Conservation (phyloP, 2,888 invertebrate genomes). For the Ceratothoa steindachneri region DNA sequence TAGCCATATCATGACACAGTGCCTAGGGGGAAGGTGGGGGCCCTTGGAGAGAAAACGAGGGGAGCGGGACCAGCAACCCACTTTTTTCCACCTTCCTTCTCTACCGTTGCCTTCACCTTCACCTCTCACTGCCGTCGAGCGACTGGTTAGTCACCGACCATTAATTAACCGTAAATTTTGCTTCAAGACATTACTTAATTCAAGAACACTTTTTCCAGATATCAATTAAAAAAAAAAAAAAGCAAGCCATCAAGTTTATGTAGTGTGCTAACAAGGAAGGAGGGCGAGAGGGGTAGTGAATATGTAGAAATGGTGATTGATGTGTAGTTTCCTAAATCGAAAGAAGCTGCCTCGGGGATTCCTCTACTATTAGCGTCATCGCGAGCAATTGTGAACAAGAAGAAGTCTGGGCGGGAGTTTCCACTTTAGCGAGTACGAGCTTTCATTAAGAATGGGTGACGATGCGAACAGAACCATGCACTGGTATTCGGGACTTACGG, state of each 20-base stretch:
- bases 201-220: conserved; percentile 41
- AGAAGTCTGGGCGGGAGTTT: no score
- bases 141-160: not conserved
- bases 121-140: not conserved
- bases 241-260: not conserved
- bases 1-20: no score
- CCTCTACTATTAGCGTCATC: no score
- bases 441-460: no score
- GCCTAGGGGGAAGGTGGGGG: not conserved
- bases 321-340: no score
- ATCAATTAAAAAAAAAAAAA: conserved; percentile 31
- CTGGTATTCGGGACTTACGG: no score
- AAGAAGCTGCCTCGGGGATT: no score
- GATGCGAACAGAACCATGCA: no score
- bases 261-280: not conserved
- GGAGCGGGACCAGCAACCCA: not conserved
- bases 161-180: not conserved
- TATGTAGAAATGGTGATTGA: no score
- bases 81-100: not conserved
- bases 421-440: no score
- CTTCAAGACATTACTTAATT: not conserved
- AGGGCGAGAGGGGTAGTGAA: not conserved
- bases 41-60: not conserved
- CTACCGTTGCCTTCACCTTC: not conserved
- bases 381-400: no score